These are phyloP conservation scores for Mirza zaza DNA, from an alignment of 2,113 vertebrate species.

Conservation along the genomic window DNA sequence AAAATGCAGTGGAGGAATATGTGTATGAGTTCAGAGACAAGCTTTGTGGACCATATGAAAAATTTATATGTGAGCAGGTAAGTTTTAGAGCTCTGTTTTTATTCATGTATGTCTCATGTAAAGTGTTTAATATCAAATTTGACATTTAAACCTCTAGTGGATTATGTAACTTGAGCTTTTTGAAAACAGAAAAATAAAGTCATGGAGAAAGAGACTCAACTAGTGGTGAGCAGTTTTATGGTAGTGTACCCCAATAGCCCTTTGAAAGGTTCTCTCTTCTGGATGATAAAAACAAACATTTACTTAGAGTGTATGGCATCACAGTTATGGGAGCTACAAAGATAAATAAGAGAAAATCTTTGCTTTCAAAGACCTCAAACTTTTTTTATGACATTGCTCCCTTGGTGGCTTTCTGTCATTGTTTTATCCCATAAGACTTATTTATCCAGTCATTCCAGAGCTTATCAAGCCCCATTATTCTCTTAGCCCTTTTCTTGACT, in stretches of 20 bases:
- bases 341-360: background rate
- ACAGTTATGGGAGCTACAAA: background rate
- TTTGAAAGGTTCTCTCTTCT: background rate
- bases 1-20: conserved; percentile 89
- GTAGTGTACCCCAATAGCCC: background rate
- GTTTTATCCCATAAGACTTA: background rate
- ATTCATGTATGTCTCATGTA: background rate
- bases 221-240: background rate
- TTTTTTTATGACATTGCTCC: background rate
- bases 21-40: conserved; percentile 89
- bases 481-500: background rate
- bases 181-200: background rate
- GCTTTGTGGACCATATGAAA: conserved; percentile 85
- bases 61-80: conserved; percentile 85
- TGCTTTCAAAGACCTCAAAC: background rate
- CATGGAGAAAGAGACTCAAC: background rate
- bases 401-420: background rate
- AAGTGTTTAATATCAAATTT: background rate
- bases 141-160: background rate
- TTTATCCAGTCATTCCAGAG: background rate
- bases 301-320: background rate
- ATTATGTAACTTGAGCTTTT: background rate
- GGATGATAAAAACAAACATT: background rate
- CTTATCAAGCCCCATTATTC: background rate
- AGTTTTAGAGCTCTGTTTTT: background rate